These are phyloP conservation scores for Garra rufa DNA, from an alignment of 2,113 vertebrate genomes.

Conservation along the genomic window DNA sequence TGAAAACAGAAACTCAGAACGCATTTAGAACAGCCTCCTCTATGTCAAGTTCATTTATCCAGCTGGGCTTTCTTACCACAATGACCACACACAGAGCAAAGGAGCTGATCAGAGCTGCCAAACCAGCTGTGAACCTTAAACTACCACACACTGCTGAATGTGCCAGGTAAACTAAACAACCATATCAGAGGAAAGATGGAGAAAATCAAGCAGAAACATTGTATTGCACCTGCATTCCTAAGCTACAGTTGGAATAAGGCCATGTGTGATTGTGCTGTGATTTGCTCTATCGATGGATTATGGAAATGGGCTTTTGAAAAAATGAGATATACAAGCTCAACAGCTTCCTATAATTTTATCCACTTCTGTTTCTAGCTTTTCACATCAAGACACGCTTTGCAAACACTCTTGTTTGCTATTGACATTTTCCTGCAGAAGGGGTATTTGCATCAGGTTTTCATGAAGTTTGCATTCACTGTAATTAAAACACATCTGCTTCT, in stretches of 20 bases:
- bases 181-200: not conserved
- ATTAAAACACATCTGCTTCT: not conserved
- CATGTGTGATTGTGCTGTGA: conserved; percentile 8
- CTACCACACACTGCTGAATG: not conserved
- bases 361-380: not conserved
- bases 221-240: conserved; percentile 23
- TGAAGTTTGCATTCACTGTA: not conserved
- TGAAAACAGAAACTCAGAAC: conserved; percentile 44
- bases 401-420: not conserved
- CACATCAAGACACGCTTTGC: too few relatives aligned
- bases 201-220: not conserved
- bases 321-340: not conserved
- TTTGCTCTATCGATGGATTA: not conserved
- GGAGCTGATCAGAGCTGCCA: not conserved
- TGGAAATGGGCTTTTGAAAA: not conserved
- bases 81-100: conserved; percentile 15
- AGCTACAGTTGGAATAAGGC: conserved; percentile 2
- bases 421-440: not conserved
- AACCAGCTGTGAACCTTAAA: conserved; percentile 9
- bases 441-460: conserved; percentile 12
- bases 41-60: conserved; percentile 53
- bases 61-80: conserved; percentile 11
- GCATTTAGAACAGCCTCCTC: conserved; percentile 39
- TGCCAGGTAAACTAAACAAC: conserved; percentile 16
- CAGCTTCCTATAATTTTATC: not conserved